Percentiles rank a stretch among this genome's conserved stretches.
phyloP scores from a whole-genome alignment of 30 jellyfish, hydroid and myxozoan species.

The Hydra vulgaris region DNA sequence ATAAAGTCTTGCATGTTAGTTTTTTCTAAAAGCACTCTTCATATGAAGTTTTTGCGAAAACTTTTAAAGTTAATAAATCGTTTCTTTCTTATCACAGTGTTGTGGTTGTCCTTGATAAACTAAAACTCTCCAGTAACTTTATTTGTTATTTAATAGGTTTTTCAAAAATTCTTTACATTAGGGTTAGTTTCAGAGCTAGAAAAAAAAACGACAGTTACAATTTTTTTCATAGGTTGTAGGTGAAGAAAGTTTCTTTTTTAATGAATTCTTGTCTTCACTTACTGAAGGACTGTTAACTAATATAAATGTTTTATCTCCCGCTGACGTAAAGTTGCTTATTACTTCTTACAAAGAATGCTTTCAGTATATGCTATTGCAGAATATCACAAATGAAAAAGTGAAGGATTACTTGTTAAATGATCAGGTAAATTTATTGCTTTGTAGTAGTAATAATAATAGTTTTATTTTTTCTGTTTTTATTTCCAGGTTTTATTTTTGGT shows the following conservation, averaged over 20 bases:
- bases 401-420: constrained; percentile 1
- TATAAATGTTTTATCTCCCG: constrained; percentile 13
- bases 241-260: constrained; percentile 38
- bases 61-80: no score
- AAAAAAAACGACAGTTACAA: no score
- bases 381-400: not conserved
- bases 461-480: not conserved
- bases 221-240: constrained; percentile 49
- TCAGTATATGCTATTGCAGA: constrained; percentile 22
- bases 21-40: no score
- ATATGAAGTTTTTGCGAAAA: no score
- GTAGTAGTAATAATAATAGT: not conserved
- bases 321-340: constrained; percentile 48
- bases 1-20: no score
- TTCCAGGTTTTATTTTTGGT: no score
- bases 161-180: no score
- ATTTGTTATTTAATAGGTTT: no score
- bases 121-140: no score
- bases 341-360: constrained; percentile 53
- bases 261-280: constrained; percentile 39
- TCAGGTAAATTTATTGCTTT: constrained; percentile 12
- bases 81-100: no score
- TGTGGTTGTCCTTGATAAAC: no score
- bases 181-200: no score
- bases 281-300: constrained; percentile 37